Percentiles rank a stretch among this genome's conserved stretches.
Conservation (phyloP, 2,113 vertebrate species). For the Trematomus loennbergii region DNA sequence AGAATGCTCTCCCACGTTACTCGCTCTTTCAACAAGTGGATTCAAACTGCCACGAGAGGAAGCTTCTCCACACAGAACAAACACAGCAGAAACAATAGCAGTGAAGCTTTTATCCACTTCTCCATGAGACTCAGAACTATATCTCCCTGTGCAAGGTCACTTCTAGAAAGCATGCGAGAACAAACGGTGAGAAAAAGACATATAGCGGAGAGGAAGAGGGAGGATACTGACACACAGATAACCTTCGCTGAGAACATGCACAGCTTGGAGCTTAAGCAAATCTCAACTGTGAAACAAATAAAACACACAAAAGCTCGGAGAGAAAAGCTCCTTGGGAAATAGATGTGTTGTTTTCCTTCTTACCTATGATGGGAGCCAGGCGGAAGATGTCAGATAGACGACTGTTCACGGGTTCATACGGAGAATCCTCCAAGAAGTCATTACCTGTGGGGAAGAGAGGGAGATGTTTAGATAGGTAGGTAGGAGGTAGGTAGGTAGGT, state of each 20-base stretch:
- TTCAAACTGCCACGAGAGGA: slow-evolving; percentile 15
- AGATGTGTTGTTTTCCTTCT: slow-evolving; percentile 57
- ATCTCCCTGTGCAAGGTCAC: slow-evolving; percentile 74
- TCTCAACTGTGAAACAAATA: slow-evolving; percentile 13
- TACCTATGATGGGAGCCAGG: slow-evolving; percentile 94
- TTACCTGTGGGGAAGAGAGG: slow-evolving; percentile 85
- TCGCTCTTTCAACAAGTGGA: slow-evolving; percentile 58
- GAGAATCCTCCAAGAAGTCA: slow-evolving; percentile 94
- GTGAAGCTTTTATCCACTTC: slow-evolving; percentile 30
- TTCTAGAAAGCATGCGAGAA: slow-evolving; percentile 67
- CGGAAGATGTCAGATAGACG: slow-evolving; percentile 94
- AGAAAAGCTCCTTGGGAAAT: neutral
- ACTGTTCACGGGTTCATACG: slow-evolving; percentile 93
- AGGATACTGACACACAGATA: slow-evolving; percentile 60
- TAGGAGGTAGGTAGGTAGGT: neutral
- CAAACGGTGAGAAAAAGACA: slow-evolving; percentile 20
- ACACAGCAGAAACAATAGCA: neutral
- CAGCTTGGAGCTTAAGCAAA: slow-evolving; percentile 15
- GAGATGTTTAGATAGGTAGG: neutral
- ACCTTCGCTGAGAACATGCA: slow-evolving; percentile 51
- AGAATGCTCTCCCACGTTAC: slow-evolving; percentile 26
- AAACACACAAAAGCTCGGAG: neutral
- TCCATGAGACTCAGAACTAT: slow-evolving; percentile 73
- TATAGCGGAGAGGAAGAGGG: slow-evolving; percentile 37
- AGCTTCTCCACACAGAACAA: slow-evolving; percentile 1